Base-by-base conservation (phyloP, 2,797 vertebrate species). In the Neosalanx taihuensis region DNA sequence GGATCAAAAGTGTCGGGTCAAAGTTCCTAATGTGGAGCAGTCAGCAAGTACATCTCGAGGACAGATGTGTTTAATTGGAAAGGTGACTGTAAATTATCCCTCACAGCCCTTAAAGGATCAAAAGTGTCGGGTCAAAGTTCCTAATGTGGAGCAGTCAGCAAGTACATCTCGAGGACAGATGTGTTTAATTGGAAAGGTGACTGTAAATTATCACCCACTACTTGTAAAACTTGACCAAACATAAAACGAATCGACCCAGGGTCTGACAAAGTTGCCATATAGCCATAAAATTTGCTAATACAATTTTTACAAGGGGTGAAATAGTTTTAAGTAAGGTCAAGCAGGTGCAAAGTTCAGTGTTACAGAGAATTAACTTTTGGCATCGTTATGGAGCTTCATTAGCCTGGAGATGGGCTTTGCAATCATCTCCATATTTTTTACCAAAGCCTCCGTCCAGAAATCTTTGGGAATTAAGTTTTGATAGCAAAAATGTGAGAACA, bases 361-460 rank as follows among this genome's bases (percentile, higher is more conserved):
- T 31, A n/a, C 30, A 30, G 51, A 56, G 53, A 64, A 70, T 59
- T 70, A 62, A 31, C 57, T 69, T 74, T 63, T 63, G 67, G 59
- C 49, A 62, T 64, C 35, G 35, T 23, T 17, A 30, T 59, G n/a
- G 35, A 57, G 41, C 59, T 29, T 49, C 30, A 68, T 74, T 64
- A 46, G 12, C 15, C 17, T 30, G 37, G 17, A 56, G 18, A 17
- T 56, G 15, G 18, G 59, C 59, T 29, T 61, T 61, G 20, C 7
- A 58, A 68, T 31, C 30, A 20, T 53, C 58, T 67, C 18, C 51
- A 56, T 2, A 17, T 56, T 56, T 56, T 56, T 9, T 10, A 56
- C 51, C 9, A 4, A n/a, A 56, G 51, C 51, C 51, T n/a, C 18
- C 15, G n/a, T 5, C 18, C 18, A 56, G 15, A 17, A n/a, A n/a